Base-by-base conservation (phyloP, 2,113 vertebrate genomes). In the Dicerorhinus sumatrensis region DNA sequence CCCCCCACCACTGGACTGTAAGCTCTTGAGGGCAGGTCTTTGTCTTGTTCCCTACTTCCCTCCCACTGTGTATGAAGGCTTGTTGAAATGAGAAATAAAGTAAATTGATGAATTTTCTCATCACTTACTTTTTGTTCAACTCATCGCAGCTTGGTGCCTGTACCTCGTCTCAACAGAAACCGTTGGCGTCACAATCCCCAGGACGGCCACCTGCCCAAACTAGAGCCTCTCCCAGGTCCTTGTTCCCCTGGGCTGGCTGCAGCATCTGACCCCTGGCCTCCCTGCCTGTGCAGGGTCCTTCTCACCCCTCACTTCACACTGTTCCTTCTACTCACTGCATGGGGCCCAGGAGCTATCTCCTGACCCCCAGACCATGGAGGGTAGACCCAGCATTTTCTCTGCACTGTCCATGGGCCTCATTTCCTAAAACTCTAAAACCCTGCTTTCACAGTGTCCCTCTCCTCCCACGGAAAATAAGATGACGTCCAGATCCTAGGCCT, bases 341-440 rank as follows among this genome's bases (percentile, higher is more conserved):
- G 2, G 3, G 42, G 65, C 10, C 67, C 23, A 21, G 21, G 11
- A 54, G 73, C 31, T 23, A 0, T 33, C 62, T 48, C 63, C 89
- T 42, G 7, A 12, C 23, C 21, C 29, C 51, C 42, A 7, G 17
- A 36, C 23, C 39, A 0, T 9, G 13, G 60, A 48, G 65, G 0
- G 0, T 25, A 25, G 36, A 42, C 51, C 42, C 17, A 20, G 0
- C 14, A 2, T 27, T 58, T 72, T 69, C 29, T 69, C 81, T 70
- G 17, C 25, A 21, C 42, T 39, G 10, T 17, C 72, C 16, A 0
- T 4, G 7, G 21, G 36, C 36, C 93, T 39, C 29, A 2, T 9
- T 63, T 42, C 21, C 42, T 86, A 67, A 65, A n/a, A 60, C 9
- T 14, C 70, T 51, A 31, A 73, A n/a, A 56, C 8, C 39, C 67